Evolutionary conservation across 2,888 invertebrate genomes (phyloP), one percentile per base, ranked within the genome.

Genomic region (Amphipyra berbera): DNA sequence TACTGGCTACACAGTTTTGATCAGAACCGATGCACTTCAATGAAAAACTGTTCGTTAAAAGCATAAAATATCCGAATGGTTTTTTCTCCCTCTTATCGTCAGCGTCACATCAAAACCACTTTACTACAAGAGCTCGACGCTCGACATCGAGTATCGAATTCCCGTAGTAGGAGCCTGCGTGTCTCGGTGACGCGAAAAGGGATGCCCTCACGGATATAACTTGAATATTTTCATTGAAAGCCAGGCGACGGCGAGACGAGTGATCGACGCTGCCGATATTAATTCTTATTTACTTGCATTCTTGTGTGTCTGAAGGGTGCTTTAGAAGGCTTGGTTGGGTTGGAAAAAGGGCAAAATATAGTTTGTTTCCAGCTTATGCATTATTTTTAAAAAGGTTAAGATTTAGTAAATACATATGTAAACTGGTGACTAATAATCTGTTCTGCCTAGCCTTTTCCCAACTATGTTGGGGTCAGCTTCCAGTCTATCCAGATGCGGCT

Each of bases 201-300:
- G 69, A 79, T 78, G 77, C 82, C 71, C 61, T 75, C 78, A 73
- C 81, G 79, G 76, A 70, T 78, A 78, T 76, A 75, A 62, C 68
- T 78, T 56, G 76, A 76, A 82, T 81, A 82, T 82, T 82, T 82
- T 76, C 79, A 75, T 79, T 82, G 82, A 79, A 73, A 71, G 67
- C 63, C 65, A 44, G 38, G 52, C 54, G 38, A 49, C 54, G 59
- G 56, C 46, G 61, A 63, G 61, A 67, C 76, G 71, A 56, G 62
- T 73, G 74, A 75, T 73, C 68, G 68, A 68, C 68, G 61, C 46
- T 50, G 9, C 21, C 52, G 47, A 61, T 74, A 76, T 76, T 73
- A 71, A 67, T 66, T 63, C 55, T 65, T 45, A 49, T 58, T 48
- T 60, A 56, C 41, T 40, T 44, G 46, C 41, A 76, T 74, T 69